Evolutionary conservation across 2,888 invertebrate genomes (phyloP).

Genomic region (Agonopterix heracliana): DNA sequence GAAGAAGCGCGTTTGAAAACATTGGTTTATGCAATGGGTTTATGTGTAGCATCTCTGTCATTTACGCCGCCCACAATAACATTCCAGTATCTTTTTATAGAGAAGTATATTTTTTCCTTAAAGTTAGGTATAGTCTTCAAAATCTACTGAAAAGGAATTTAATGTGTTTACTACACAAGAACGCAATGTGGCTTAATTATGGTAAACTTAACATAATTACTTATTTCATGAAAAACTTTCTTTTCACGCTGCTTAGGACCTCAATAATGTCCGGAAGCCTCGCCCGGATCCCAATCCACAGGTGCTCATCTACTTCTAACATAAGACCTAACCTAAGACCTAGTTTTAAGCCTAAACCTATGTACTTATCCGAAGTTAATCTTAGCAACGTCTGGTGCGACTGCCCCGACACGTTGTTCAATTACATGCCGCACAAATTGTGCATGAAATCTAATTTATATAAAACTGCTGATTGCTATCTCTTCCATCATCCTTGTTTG

Average conservation of each 20-base stretch:
- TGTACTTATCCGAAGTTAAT: constrained; percentile 32
- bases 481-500: constrained; percentile 56
- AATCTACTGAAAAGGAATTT: no score
- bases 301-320: constrained; percentile 46
- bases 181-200: no score
- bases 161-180: no score
- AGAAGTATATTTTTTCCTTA: no score
- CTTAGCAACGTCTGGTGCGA: constrained; percentile 46
- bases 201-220: no score
- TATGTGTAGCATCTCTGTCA: no score
- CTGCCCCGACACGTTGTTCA: constrained; percentile 51
- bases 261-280: constrained; percentile 69
- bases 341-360: constrained; percentile 12
- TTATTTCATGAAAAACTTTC: not conserved
- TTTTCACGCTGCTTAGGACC: constrained; percentile 61
- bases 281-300: constrained; percentile 72
- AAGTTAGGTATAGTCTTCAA: no score
- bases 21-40: no score
- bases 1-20: no score
- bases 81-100: no score
- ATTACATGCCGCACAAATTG: constrained; percentile 51
- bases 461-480: constrained; percentile 40
- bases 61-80: no score
- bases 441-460: constrained; percentile 55
- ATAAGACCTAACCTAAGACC: constrained; percentile 12